Conservation (phyloP, 64 coral and sea anemone genomes). For the Montipora cactus region DNA sequence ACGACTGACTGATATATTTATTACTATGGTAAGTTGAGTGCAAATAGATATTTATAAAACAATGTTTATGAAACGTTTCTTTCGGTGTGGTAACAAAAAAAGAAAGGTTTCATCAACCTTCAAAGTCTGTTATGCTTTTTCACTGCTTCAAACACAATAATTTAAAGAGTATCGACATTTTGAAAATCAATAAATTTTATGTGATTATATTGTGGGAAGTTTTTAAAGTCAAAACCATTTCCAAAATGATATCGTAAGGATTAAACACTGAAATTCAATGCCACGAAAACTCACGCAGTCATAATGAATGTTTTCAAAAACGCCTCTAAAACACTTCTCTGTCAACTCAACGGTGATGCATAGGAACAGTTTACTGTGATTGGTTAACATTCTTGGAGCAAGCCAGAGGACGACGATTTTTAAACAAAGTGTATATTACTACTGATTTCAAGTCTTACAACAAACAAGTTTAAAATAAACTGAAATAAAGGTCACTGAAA, state of each 20-base stretch:
- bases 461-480: background rate
- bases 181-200: background rate
- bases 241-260: background rate
- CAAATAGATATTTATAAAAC: slow-evolving; percentile 9
- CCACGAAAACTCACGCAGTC: background rate
- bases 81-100: background rate
- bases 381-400: background rate
- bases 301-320: background rate
- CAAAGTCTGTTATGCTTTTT: background rate
- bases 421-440: background rate
- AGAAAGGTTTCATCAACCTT: background rate
- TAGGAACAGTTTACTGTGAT: background rate
- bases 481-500: background rate
- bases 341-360: background rate
- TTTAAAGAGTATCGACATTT: background rate
- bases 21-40: slow-evolving; percentile 1
- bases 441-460: background rate
- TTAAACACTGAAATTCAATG: background rate
- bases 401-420: background rate
- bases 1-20: background rate
- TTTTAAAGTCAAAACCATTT: background rate
- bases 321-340: background rate
- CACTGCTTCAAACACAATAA: background rate
- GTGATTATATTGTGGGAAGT: background rate
- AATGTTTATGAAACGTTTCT: background rate